Percentiles rank a stretch among this genome's conserved stretches.
Conservation (phyloP, 1,140 invertebrate species). For the Ericerus pela region DNA sequence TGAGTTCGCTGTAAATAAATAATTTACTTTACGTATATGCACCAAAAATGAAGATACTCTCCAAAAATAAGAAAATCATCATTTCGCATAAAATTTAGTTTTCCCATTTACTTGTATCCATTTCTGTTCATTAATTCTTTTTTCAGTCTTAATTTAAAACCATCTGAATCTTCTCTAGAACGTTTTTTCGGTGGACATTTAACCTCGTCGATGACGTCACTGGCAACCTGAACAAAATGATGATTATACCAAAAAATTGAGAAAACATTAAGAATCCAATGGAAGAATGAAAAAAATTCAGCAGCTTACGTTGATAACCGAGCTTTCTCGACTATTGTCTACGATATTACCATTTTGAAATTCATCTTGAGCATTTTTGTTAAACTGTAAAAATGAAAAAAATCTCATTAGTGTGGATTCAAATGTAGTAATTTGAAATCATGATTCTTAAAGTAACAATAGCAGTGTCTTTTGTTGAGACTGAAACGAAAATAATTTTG, state of each 20-base stretch:
- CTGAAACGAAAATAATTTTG: too few relatives aligned
- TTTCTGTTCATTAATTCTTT: conserved; percentile 70
- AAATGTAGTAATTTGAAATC: too few relatives aligned
- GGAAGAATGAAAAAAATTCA: too few relatives aligned
- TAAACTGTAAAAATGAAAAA: background rate
- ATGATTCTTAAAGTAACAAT: too few relatives aligned
- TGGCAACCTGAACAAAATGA: background rate
- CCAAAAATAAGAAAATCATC: too few relatives aligned
- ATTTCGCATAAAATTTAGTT: background rate
- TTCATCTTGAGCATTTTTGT: conserved; percentile 3
- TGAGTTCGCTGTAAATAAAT: conserved; percentile 41
- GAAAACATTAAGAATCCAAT: too few relatives aligned
- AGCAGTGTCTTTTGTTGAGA: too few relatives aligned
- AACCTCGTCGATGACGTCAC: background rate
- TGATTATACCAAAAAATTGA: too few relatives aligned
- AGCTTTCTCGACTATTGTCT: conserved; percentile 2
- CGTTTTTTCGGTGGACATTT: conserved; percentile 19
- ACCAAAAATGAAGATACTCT: too few relatives aligned
- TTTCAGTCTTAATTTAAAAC: conserved; percentile 55
- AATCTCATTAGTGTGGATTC: too few relatives aligned
- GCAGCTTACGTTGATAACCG: background rate
- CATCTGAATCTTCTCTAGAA: conserved; percentile 45
- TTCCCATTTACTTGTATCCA: conserved; percentile 44
- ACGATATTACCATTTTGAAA: conserved; percentile 8
- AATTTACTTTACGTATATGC: too few relatives aligned